Evolutionary conservation across 2,113 vertebrate genomes (phyloP).

Genomic region (Nerophis ophidion): DNA sequence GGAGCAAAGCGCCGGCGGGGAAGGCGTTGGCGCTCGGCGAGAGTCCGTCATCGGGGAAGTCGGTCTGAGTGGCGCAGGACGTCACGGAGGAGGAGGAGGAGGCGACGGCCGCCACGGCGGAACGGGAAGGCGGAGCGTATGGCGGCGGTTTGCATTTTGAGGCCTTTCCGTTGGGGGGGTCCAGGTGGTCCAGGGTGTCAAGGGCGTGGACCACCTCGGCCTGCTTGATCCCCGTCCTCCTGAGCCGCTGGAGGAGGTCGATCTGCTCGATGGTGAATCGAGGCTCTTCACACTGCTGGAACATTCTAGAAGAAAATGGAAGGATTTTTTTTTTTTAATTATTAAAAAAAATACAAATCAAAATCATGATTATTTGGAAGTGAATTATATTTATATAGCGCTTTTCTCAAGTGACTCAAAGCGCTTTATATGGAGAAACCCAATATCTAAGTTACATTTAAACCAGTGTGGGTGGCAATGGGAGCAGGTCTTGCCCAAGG

Average conservation of each 20-base stretch:
- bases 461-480: too few species aligned
- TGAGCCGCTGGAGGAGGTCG: constrained; percentile 94
- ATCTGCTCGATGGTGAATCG: constrained; percentile 99
- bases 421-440: too few species aligned
- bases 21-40: constrained; percentile 83
- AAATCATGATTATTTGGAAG: too few species aligned
- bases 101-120: constrained; percentile 46
- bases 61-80: constrained; percentile 90
- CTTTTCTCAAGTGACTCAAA: too few species aligned
- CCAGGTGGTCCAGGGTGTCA: constrained; percentile 92
- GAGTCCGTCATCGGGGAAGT: constrained; percentile 73
- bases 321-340: background rate
- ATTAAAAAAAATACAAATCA: too few species aligned
- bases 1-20: constrained; percentile 83
- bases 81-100: constrained; percentile 64
- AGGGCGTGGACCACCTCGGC: constrained; percentile 92
- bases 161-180: constrained; percentile 87
- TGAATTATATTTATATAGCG: too few species aligned
- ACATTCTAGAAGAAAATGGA: constrained; percentile 85
- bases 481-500: too few species aligned
- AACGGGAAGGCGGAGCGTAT: constrained; percentile 61
- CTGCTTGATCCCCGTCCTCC: constrained; percentile 90
- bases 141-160: constrained; percentile 71
- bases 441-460: too few species aligned
- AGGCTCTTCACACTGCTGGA: constrained; percentile 98